Evolutionary conservation across 2,888 invertebrate species (phyloP).

Genomic region (Drosophila infuscata): DNA sequence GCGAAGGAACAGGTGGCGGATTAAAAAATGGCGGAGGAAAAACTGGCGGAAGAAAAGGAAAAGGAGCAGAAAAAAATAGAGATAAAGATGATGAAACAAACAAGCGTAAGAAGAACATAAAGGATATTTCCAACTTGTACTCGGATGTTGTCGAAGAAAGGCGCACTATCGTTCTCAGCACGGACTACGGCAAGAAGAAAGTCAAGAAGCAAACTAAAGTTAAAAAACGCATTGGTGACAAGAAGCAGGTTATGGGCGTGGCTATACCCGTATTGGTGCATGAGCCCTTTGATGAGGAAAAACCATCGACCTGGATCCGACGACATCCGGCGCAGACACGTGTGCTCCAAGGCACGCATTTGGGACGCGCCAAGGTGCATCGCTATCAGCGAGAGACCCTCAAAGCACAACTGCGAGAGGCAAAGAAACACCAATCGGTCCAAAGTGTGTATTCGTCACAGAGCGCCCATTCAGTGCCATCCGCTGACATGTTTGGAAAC

Average conservation of each 20-base stretch:
- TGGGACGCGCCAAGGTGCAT: conserved; percentile 26
- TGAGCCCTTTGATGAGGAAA: conserved; percentile 37
- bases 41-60: not conserved
- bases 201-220: not conserved
- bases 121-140: conserved; percentile 32
- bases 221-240: conserved; percentile 12
- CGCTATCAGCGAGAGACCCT: conserved; percentile 9
- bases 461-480: not conserved
- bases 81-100: not conserved
- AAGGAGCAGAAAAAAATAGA: not conserved
- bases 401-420: rapidly evolving
- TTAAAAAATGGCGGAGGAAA: not conserved
- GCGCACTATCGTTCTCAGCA: not conserved
- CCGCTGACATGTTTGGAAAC: conserved; percentile 14
- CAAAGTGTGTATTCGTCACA: conserved; percentile 1
- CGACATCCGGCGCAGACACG: conserved; percentile 36
- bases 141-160: conserved; percentile 29
- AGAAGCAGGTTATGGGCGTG: conserved; percentile 9
- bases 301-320: conserved; percentile 52
- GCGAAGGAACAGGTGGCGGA: too few relatives aligned
- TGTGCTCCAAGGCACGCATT: conserved; percentile 4
- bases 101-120: not conserved
- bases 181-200: not conserved
- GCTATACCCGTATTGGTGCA: conserved; percentile 36
- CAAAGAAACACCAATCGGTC: not conserved